Conservation (phyloP, 2,797 vertebrate genomes). For the Sebastes iracundus region DNA sequence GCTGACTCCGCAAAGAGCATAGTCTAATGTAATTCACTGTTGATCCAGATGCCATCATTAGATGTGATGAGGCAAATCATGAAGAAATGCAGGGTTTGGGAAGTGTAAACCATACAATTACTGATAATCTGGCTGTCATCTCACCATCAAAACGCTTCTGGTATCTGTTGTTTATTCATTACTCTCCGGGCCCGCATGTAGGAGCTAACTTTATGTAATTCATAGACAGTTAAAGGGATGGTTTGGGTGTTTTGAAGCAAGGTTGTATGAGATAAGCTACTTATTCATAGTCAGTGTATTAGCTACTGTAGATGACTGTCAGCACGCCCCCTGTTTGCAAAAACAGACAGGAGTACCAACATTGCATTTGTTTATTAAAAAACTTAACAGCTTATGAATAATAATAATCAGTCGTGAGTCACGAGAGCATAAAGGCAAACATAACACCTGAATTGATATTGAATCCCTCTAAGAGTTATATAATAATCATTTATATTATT, state of each 20-base stretch:
- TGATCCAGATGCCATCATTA: background rate
- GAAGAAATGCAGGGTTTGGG: background rate
- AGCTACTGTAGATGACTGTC: too few relatives aligned
- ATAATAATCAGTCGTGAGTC: background rate
- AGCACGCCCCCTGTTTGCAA: fast-evolving
- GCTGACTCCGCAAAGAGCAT: constrained; percentile 17
- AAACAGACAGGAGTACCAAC: too few relatives aligned
- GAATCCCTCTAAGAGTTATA: background rate
- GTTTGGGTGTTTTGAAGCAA: too few relatives aligned
- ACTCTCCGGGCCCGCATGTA: background rate
- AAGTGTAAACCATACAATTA: background rate
- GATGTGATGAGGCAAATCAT: background rate
- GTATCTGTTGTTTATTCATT: background rate
- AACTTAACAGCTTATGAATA: background rate
- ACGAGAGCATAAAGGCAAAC: fast-evolving
- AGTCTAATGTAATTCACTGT: constrained; percentile 9
- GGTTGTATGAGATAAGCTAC: too few relatives aligned
- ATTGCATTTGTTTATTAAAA: background rate
- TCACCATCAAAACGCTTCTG: background rate
- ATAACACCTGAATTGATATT: background rate
- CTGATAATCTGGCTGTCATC: background rate
- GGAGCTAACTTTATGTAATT: background rate
- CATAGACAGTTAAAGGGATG: too few relatives aligned
- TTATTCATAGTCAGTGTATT: too few relatives aligned
- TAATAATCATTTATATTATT: background rate